Evolutionary conservation across 2,113 vertebrate species (phyloP), one percentile per base, ranked within the genome.

Genomic region (Pelecanoides urinatrix): DNA sequence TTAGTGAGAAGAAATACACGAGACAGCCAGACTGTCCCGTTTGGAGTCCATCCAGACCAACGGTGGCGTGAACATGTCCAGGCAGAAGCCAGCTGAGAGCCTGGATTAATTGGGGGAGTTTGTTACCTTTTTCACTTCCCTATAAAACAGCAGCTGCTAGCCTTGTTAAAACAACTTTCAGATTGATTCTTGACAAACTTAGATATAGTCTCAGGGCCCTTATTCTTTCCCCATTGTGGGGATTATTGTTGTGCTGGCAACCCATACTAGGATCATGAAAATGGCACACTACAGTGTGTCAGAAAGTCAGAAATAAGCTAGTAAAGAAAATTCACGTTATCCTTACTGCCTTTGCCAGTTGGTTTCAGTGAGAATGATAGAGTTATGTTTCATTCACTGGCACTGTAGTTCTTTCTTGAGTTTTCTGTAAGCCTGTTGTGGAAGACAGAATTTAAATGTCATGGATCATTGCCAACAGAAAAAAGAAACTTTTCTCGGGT

Each of bases 401-500:
- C 79, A 81, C 36, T 96, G 72, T 92, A 56, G 40, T 95, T 97
- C 85, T 86, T 96, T 94, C 93, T 97, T 84, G 85, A 74, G 88
- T 86, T 94, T 90, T 94, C 93, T 97, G 52, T 90, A 90, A 87
- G 79, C 19, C 61, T 95, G 77, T 96, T 97, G 95, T 90, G 93
- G 95, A 97, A 97, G 78, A 72, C 63, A 96, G 86, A 92, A 95
- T 95, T 95, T 92, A 95, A 97, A 96, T 92, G 96, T 96, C 96
- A 97, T 90, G 89, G 91, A 94, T 96, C 91, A 94, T 84, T 93
- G 96, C 36, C 80, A 95, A 68, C 30, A 94, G 84, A 88, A 95
- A 94, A 97, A 97, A 95, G 86, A 94, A 96, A 94, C 38, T 96
- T 94, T 79, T 92, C 66, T 81, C 2, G 52, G 80, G 61, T 92